Conservation (phyloP, 2,113 vertebrate genomes). For the Typhlomys cinereus region DNA sequence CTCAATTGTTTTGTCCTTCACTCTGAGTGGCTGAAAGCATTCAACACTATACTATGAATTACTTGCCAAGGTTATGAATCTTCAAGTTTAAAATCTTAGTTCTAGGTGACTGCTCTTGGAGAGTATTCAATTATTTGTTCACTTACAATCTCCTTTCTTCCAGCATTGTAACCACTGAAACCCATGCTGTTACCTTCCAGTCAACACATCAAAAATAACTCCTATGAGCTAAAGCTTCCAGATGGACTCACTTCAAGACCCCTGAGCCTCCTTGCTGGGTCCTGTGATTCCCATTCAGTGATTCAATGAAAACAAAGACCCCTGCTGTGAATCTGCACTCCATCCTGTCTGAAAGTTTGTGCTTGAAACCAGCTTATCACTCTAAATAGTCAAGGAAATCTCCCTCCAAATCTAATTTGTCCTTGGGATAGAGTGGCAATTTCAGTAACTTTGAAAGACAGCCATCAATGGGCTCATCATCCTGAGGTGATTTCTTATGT, state of each 20-base stretch:
- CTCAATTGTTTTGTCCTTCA: not conserved
- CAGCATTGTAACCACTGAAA: constrained; percentile 43
- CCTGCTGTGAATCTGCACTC: constrained; percentile 55
- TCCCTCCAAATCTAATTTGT: constrained; percentile 62
- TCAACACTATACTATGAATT: not conserved
- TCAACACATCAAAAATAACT: not conserved
- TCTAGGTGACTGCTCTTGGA: not conserved
- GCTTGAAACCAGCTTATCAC: constrained; percentile 43
- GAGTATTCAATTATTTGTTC: constrained; percentile 21
- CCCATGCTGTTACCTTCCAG: not conserved
- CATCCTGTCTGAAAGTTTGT: constrained; percentile 61
- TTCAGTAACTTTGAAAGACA: constrained; percentile 25
- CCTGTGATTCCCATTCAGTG: not conserved
- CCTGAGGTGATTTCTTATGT: not conserved
- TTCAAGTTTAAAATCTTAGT: not conserved
- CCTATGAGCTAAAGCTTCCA: constrained; percentile 45
- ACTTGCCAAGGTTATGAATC: not conserved
- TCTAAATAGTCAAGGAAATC: constrained; percentile 58
- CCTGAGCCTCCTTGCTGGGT: constrained; percentile 36
- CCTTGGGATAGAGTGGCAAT: constrained; percentile 48
- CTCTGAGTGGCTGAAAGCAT: not conserved
- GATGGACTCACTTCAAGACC: constrained; percentile 20
- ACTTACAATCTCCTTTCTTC: constrained; percentile 60
- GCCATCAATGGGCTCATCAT: not conserved
- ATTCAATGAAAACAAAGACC: constrained; percentile 73